phyloP scores from a whole-genome alignment of 2,113 vertebrate species.

The Nymphicus hollandicus region DNA sequence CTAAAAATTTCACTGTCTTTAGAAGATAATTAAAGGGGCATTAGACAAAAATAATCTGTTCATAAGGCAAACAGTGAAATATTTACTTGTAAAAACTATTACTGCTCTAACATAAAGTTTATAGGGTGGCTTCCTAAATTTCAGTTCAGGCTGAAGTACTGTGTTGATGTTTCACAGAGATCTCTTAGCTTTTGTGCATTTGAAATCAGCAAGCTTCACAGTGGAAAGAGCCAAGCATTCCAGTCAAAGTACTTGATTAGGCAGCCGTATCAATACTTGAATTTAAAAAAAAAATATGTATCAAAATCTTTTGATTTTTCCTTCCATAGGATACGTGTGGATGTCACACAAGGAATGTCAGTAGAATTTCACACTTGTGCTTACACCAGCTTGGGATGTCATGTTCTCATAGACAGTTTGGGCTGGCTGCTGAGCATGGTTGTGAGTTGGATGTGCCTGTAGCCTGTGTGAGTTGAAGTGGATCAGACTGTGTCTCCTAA shows the following conservation, averaged over 20 bases:
- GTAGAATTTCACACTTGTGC: not conserved
- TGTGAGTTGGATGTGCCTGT: not conserved
- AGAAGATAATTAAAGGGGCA: not conserved
- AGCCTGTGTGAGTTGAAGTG: not conserved
- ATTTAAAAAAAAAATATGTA: not conserved
- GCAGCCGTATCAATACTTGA: not conserved
- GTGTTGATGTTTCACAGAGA: not conserved
- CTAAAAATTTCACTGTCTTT: not conserved
- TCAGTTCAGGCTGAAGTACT: not conserved
- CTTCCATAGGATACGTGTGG: accelerated
- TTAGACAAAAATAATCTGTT: not conserved
- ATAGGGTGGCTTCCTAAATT: not conserved
- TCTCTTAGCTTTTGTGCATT: not conserved
- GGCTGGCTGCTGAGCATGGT: not conserved
- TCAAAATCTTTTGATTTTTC: not conserved
- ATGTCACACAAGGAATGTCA: not conserved
- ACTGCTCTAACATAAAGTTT: not conserved
- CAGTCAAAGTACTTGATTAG: not conserved
- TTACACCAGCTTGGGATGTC: not conserved
- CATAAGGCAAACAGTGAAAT: not conserved
- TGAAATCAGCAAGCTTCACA: not conserved
- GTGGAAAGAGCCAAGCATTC: not conserved
- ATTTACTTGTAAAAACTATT: not conserved
- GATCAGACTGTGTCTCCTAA: not conserved
- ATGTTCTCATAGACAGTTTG: not conserved